Conservation (phyloP, 2,113 vertebrate species). For the Ursus arctos region DNA sequence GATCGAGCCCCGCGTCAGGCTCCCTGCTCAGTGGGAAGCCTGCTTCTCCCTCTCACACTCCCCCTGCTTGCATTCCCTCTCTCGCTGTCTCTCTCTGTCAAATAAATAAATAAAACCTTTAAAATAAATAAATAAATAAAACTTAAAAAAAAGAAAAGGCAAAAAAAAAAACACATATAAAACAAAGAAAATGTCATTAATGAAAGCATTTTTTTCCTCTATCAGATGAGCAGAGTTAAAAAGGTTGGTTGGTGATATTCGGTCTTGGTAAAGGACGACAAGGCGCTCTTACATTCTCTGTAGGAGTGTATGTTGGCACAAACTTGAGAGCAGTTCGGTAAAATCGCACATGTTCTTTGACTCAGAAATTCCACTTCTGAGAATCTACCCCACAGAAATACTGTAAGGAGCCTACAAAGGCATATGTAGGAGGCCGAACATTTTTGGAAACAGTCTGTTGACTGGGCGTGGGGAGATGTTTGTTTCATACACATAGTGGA, state of each 20-base stretch:
- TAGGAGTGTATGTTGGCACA: not conserved
- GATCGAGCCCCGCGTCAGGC: too few species aligned
- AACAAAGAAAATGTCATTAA: not conserved
- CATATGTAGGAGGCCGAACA: not conserved
- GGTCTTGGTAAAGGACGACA: not conserved
- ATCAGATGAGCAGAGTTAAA: not conserved
- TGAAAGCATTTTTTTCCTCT: not conserved
- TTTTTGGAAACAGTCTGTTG: constrained; percentile 37
- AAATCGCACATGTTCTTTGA: not conserved
- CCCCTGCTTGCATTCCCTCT: too few species aligned
- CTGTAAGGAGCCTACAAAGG: not conserved
- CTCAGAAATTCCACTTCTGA: constrained; percentile 67
- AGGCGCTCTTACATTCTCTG: not conserved
- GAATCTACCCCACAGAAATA: not conserved
- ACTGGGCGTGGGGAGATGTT: not conserved
- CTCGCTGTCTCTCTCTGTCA: too few species aligned
- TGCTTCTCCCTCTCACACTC: too few species aligned
- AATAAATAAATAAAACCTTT: too few species aligned
- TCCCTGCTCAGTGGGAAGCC: too few species aligned
- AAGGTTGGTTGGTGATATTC: not conserved
- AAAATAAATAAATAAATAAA: too few species aligned
- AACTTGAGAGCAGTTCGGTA: constrained; percentile 12
- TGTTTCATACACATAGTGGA: constrained; percentile 21
- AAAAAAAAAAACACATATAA: not conserved
- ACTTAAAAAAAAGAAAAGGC: not conserved